Evolutionary conservation across 2,113 vertebrate genomes (phyloP).

Genomic region (Trogon surrucura): DNA sequence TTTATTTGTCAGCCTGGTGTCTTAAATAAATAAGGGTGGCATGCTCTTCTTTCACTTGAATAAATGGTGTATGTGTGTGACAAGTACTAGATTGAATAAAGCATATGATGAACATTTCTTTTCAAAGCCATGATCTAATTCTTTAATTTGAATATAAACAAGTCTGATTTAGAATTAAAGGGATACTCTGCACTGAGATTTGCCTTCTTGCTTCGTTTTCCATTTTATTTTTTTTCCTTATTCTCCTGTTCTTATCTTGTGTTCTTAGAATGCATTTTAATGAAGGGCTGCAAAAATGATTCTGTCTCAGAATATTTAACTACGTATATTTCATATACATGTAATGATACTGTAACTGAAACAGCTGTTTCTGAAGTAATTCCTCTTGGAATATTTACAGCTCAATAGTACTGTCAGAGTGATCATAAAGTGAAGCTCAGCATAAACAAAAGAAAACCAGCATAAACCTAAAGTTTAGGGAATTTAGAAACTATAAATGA

Average conservation of each 20-base stretch:
- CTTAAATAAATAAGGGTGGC: background rate
- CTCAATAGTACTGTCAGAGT: background rate
- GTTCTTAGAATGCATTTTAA: background rate
- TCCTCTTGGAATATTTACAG: background rate
- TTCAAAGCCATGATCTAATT: background rate
- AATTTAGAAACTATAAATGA: background rate
- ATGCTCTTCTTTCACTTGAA: background rate
- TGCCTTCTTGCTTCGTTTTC: background rate
- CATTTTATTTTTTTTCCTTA: background rate
- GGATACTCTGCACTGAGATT: background rate
- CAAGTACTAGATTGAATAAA: background rate
- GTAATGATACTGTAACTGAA: background rate
- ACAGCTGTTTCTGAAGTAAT: background rate
- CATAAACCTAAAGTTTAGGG: background rate
- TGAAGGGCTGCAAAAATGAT: background rate
- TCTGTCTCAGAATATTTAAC: background rate
- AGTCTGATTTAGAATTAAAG: background rate
- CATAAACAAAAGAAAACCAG: background rate
- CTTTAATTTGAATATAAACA: slow-evolving; percentile 25
- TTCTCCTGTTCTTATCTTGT: background rate
- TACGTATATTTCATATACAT: background rate
- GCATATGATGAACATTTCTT: background rate
- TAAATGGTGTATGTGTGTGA: background rate
- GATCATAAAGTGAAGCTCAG: background rate
- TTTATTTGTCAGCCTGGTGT: background rate